Percentiles rank a stretch among this genome's conserved stretches.
phyloP scores from a whole-genome alignment of 2,888 invertebrate genomes.

The Parthenolecanium corni region DNA sequence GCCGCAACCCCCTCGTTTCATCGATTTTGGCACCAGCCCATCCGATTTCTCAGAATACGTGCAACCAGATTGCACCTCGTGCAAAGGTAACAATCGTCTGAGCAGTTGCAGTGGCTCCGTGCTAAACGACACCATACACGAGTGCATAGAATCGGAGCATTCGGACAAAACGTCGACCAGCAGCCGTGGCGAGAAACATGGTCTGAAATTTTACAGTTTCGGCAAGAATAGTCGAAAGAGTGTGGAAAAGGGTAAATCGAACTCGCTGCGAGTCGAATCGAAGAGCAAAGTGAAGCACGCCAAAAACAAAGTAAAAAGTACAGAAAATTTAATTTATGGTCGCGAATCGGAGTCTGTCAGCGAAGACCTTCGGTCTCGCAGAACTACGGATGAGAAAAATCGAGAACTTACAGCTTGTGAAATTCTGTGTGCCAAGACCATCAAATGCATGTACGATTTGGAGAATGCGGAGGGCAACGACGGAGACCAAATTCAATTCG shows the following conservation, averaged over 20 bases:
- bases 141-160: conserved; percentile 3
- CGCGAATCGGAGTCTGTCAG: neutral
- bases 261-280: conserved; percentile 6
- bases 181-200: neutral
- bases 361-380: neutral
- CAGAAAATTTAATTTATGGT: conserved; percentile 9
- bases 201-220: neutral
- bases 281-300: conserved; percentile 5
- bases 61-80: neutral
- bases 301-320: conserved; percentile 6
- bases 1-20: neutral
- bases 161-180: neutral
- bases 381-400: neutral
- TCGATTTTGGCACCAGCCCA: neutral
- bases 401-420: neutral
- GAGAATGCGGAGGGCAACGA: neutral
- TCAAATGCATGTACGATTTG: conserved; percentile 13
- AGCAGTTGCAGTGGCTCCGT: conserved; percentile 6
- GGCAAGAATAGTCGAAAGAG: neutral
- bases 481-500: neutral
- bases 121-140: conserved; percentile 8
- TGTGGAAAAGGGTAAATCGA: neutral
- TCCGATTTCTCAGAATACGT: conserved; percentile 15
- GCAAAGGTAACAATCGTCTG: neutral
- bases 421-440: conserved; percentile 5